These are phyloP conservation scores for Heteractis magnifica DNA, from an alignment of 92 coral and sea anemone genomes.

Conservation along the genomic window DNA sequence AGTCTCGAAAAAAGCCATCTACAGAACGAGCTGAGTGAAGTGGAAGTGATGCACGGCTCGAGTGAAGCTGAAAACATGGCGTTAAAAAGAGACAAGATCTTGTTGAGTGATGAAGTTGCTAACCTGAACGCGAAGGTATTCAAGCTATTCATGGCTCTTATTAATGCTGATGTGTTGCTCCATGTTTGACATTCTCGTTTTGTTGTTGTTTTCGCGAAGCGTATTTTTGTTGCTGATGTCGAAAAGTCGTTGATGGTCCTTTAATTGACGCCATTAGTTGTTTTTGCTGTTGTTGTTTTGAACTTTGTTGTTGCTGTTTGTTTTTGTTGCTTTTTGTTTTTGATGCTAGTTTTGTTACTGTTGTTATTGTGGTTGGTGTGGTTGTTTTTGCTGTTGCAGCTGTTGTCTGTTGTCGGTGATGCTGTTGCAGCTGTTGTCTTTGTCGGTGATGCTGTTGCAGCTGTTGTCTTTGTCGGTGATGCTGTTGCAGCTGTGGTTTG, in stretches of 20 bases:
- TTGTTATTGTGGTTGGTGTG: too few species aligned
- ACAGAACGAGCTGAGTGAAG: conserved; percentile 80
- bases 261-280: not conserved
- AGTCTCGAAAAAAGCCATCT: conserved; percentile 83
- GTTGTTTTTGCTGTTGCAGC: not conserved
- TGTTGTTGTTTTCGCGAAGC: not conserved
- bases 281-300: not conserved
- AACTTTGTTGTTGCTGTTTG: too few species aligned
- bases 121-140: conserved; percentile 80
- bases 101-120: conserved; percentile 86
- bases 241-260: not conserved
- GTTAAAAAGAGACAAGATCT: conserved; percentile 80
- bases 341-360: too few species aligned
- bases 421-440: too few species aligned
- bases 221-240: not conserved
- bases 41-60: conserved; percentile 67
- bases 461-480: not conserved
- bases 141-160: not conserved
- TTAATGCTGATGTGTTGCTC: not conserved
- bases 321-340: too few species aligned
- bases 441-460: not conserved
- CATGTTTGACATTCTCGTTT: not conserved
- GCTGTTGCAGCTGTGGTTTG: not conserved
- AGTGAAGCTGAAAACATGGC: conserved; percentile 77
- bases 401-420: too few species aligned